phyloP scores from a whole-genome alignment of 2,113 vertebrate genomes.

The Sinocyclocheilus rhinocerous region DNA sequence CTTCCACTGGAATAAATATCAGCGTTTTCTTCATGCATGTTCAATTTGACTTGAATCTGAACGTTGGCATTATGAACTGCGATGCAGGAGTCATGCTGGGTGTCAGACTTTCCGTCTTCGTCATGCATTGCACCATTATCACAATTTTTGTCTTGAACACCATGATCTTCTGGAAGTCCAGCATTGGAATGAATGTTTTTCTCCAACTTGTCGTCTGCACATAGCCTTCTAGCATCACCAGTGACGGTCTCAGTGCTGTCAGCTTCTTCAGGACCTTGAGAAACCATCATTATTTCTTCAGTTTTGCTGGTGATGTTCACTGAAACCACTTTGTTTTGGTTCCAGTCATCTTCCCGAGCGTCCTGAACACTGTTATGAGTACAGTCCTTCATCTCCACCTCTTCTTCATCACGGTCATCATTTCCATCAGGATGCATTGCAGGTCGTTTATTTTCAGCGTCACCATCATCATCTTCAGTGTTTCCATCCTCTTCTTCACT shows the following conservation, averaged over 20 bases:
- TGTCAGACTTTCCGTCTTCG: not conserved
- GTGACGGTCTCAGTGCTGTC: not conserved
- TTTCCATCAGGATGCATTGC: not conserved
- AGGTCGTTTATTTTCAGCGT: not conserved
- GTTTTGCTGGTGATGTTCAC: not conserved
- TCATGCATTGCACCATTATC: not conserved
- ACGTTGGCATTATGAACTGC: no score
- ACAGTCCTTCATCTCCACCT: no score
- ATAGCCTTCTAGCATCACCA: not conserved
- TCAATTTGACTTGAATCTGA: no score
- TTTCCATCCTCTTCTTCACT: slow-evolving; percentile 63
- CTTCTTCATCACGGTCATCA: not conserved
- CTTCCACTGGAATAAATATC: no score
- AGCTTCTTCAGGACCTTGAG: not conserved
- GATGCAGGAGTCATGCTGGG: not conserved
- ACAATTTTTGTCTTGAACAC: not conserved
- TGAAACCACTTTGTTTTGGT: not conserved
- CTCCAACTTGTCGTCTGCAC: not conserved
- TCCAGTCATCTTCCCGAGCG: not conserved
- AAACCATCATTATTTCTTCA: not conserved
- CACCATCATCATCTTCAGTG: not conserved
- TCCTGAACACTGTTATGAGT: not conserved
- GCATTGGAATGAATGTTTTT: not conserved
- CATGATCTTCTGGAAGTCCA: not conserved
- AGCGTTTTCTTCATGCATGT: no score